These are phyloP conservation scores for Rhincodon typus DNA, from an alignment of 2,797 vertebrate species.

Conservation along the genomic window DNA sequence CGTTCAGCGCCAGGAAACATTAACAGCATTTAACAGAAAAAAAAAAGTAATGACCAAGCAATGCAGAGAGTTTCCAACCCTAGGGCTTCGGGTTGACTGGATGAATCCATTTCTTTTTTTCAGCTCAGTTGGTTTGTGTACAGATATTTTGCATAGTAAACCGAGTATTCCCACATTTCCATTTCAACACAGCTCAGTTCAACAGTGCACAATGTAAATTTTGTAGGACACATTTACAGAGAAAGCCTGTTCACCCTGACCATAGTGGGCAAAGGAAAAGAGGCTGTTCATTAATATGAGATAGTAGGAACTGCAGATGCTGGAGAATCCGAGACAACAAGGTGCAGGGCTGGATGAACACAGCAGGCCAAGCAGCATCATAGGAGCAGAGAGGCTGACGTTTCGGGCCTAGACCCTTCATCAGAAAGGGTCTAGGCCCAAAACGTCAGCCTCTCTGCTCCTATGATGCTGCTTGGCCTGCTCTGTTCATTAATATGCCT, in stretches of 20 bases:
- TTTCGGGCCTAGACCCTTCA: no score
- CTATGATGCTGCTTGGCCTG: no score
- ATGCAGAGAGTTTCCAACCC: conserved; percentile 14
- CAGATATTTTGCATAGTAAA: conserved; percentile 34
- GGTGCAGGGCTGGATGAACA: no score
- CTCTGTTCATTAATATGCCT: background rate
- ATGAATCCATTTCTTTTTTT: background rate
- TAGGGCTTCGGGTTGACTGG: background rate
- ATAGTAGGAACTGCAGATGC: no score
- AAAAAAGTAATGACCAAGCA: background rate
- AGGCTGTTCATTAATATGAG: background rate
- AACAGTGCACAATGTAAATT: background rate
- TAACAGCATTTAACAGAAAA: background rate
- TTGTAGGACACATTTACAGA: background rate
- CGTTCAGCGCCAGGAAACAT: conserved; percentile 1
- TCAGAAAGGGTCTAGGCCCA: no score
- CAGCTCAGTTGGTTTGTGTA: background rate
- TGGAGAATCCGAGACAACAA: no score
- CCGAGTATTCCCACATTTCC: background rate
- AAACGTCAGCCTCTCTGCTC: no score
- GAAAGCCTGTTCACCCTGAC: background rate
- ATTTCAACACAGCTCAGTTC: background rate
- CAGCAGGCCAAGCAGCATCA: no score
- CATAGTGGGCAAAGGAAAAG: background rate
- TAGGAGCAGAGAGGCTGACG: no score